These are phyloP conservation scores for Melanotaenia pygmaea DNA, from an alignment of 2,797 vertebrate species.

Conservation along the genomic window DNA sequence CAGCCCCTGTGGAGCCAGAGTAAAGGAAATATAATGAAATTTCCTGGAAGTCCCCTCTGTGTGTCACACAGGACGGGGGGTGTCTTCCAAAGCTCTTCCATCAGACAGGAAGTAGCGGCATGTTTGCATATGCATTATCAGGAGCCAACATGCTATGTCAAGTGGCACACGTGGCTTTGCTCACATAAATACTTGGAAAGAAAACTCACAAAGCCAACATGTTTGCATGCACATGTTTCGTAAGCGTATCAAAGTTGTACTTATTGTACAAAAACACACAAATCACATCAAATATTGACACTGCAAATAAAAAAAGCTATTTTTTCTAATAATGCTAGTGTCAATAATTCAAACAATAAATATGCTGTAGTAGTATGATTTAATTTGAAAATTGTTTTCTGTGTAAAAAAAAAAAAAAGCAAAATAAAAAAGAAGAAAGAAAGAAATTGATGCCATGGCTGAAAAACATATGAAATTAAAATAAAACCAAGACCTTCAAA, in stretches of 20 bases:
- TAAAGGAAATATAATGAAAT: slow-evolving; percentile 57
- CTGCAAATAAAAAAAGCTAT: not conserved
- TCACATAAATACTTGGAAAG: slow-evolving; percentile 44
- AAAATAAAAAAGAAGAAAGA: not conserved
- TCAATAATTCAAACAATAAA: not conserved
- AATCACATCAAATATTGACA: not conserved
- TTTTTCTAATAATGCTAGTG: not conserved
- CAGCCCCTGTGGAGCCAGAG: slow-evolving; percentile 50
- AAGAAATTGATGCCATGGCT: not conserved
- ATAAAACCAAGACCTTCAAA: not conserved
- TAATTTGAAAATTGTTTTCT: not conserved
- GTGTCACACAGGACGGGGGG: slow-evolving; percentile 33
- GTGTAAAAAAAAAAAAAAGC: not conserved
- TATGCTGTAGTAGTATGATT: not conserved
- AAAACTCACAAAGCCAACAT: not conserved
- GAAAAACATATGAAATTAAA: not conserved
- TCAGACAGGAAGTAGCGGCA: slow-evolving; percentile 48
- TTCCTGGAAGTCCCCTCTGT: slow-evolving; percentile 66
- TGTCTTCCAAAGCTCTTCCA: slow-evolving; percentile 31
- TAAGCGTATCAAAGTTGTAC: slow-evolving; percentile 1
- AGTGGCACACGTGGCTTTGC: slow-evolving; percentile 29
- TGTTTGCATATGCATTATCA: slow-evolving; percentile 53
- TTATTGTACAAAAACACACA: not conserved
- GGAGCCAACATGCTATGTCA: slow-evolving; percentile 22
- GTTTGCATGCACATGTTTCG: slow-evolving; percentile 19